Evolutionary conservation across 2,888 invertebrate genomes (phyloP).

Genomic region (Cataglyphis rosenhaueri): DNA sequence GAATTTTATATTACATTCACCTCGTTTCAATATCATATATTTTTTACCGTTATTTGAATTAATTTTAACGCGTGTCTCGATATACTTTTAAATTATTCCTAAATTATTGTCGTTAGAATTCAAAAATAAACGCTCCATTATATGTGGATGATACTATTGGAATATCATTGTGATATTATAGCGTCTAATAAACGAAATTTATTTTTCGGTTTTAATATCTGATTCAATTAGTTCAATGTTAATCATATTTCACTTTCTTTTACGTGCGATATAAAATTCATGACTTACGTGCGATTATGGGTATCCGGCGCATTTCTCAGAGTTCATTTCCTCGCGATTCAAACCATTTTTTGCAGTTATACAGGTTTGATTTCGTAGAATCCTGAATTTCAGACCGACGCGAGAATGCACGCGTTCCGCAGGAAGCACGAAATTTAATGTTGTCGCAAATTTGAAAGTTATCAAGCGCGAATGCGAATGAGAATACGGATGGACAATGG

Average conservation of each 20-base stretch:
- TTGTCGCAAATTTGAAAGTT: constrained; percentile 44
- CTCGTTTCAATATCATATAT: neutral
- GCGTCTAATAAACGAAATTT: neutral
- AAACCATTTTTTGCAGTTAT: neutral
- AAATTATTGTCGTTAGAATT: neutral
- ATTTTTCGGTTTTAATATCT: neutral
- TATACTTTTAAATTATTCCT: neutral
- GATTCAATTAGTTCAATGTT: neutral
- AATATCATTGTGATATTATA: neutral
- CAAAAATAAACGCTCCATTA: too few species aligned
- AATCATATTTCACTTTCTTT: neutral
- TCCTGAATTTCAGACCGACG: neutral
- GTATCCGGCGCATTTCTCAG: neutral
- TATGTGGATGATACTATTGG: too few species aligned
- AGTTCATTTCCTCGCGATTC: neutral
- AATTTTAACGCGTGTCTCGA: neutral
- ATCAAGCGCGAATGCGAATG: constrained; percentile 45
- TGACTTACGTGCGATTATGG: neutral
- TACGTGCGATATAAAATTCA: neutral
- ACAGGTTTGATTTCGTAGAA: constrained; percentile 9
- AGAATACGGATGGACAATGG: constrained; percentile 1
- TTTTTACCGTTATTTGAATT: neutral
- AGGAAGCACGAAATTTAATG: constrained; percentile 51
- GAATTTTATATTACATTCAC: neutral
- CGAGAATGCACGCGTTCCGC: constrained; percentile 4